Percentiles rank a stretch among this genome's conserved stretches.
These are phyloP conservation scores for Hippopotamyrus pictus DNA, from an alignment of 2,797 vertebrate genomes.

Conservation along the genomic window DNA sequence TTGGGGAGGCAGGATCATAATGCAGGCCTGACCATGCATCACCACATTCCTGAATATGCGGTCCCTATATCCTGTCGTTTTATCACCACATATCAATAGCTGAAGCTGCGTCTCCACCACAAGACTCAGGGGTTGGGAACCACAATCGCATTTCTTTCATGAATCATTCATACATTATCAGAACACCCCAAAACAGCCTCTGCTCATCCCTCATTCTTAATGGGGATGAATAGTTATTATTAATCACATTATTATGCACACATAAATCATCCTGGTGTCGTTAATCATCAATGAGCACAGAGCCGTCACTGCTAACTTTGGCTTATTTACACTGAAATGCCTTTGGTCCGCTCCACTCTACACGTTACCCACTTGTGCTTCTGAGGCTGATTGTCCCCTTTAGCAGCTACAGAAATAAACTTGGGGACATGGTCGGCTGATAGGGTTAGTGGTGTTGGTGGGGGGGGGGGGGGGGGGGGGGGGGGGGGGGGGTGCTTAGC, in stretches of 20 bases:
- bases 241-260: constrained; percentile 6
- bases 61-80: neutral
- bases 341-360: neutral
- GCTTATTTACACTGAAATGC: constrained; percentile 15
- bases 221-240: constrained; percentile 3
- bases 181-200: neutral
- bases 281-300: neutral
- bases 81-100: neutral
- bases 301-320: neutral
- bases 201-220: neutral
- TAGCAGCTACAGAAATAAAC: constrained; percentile 4
- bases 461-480: neutral
- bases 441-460: neutral
- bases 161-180: neutral
- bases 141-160: neutral
- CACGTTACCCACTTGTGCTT: neutral
- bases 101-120: neutral
- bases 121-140: neutral
- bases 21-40: neutral
- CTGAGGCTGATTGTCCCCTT: neutral
- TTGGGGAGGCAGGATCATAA: neutral
- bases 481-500: neutral
- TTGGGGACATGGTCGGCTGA: neutral
- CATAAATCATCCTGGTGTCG: neutral
- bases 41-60: neutral